Base-by-base conservation (phyloP, 2,797 vertebrate genomes). In the Coregonus ussuriensis region DNA sequence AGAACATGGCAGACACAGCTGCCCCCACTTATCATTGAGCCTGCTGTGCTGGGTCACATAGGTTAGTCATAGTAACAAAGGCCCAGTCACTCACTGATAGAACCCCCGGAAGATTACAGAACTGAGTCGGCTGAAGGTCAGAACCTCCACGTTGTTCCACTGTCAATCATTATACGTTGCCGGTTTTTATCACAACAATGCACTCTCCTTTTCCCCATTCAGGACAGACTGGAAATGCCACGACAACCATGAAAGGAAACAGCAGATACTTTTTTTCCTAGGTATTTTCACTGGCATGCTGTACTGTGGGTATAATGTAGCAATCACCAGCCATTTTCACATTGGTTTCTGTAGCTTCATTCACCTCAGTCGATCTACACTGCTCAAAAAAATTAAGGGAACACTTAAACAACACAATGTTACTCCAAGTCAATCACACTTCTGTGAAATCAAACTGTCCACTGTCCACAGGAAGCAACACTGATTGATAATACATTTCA, bases 31-130 rank as follows among this genome's bases (percentile, higher is more conserved):
- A 87, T 87, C 83, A 83, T 41, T 78, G 72, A 81, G 79, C 76
- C 83, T 83, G 83, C 62, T 72, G 41, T 47, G 41, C 41, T 47
- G 85, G 81, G 89, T 79, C 85, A 75, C 83, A 84, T 18, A 79
- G 79, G 87, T 88, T 85, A 85, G 81, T 85, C 82, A 89, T 91
- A 86, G 88, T 86, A 89, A 86, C 85, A 90, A 86, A 47, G 84
- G 63, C 76, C 79, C 80, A 77, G 88, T 84, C 88, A 88, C 80
- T 84, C 85, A 54, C 82, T 88, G 89, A 91, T 85, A 84, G 80
- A 83, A 82, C 74, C 77, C 83, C 70, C 9, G 83, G 86, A 91
- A 90, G 74, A 81, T 75, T 89, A 81, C 70, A 74, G 81, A 72
- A 81, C 70, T 74, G 72, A 37, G 83, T 82, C 83, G 86, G 82